phyloP scores from a whole-genome alignment of 2,888 invertebrate genomes.

The Eubasilissa splendida region DNA sequence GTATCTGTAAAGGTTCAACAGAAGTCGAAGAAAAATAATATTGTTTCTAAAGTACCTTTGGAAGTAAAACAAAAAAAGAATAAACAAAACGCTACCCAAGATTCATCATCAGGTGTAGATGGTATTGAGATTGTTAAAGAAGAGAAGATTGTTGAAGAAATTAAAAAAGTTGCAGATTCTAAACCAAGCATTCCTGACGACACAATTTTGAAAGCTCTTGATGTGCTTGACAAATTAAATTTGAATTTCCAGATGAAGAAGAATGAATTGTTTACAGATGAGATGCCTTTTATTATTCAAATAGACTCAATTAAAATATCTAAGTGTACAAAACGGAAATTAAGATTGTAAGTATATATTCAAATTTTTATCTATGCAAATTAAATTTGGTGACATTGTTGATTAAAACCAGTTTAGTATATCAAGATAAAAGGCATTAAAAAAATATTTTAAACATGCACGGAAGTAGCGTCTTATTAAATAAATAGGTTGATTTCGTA shows the following conservation, averaged over 20 bases:
- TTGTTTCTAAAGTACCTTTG: not conserved
- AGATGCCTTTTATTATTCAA: conserved; percentile 74
- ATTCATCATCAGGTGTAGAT: conserved; percentile 10
- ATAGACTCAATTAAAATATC: conserved; percentile 78
- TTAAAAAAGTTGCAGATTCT: not conserved
- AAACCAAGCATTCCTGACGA: conserved; percentile 47
- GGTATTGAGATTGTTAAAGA: conserved; percentile 2
- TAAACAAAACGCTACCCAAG: conserved; percentile 29
- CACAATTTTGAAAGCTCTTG: conserved; percentile 60
- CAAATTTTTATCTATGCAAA: too few relatives aligned
- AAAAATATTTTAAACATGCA: too few relatives aligned
- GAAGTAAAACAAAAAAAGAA: conserved; percentile 43
- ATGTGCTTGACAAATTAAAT: conserved; percentile 63
- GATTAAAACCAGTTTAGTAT: too few relatives aligned
- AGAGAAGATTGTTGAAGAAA: not conserved
- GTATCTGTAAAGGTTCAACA: not conserved
- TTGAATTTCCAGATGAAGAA: conserved; percentile 62
- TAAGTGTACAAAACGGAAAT: conserved; percentile 72
- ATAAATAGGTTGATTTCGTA: too few relatives aligned
- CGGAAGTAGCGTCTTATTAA: too few relatives aligned
- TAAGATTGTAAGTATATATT: conserved; percentile 73
- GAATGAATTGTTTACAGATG: conserved; percentile 71
- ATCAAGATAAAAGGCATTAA: too few relatives aligned
- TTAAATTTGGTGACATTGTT: too few relatives aligned
- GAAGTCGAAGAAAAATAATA: conserved; percentile 21